Base-by-base conservation (phyloP, 2,113 vertebrate genomes). In the Phalacrocorax pelagicus region DNA sequence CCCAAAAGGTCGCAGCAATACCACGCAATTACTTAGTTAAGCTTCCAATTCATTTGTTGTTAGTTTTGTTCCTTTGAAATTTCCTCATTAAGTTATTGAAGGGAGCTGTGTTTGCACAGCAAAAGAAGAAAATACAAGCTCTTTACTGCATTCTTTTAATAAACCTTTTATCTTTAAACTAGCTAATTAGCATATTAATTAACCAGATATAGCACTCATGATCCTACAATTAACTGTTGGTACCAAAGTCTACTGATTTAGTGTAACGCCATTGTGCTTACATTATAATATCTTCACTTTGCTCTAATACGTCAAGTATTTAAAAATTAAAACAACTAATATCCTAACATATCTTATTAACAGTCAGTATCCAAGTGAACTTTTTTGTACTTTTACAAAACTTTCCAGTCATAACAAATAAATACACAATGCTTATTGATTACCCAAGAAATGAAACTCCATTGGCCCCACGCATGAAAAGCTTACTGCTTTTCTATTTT, bases 101-200 rank as follows among this genome's bases (percentile, higher is more conserved):
- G 57, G 62, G 30, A 96, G 58, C 87, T 38, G 23, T 89, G 73
- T 94, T 96, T 97, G 93, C 81, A 80, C 54, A 96, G 91, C 40
- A 75, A 70, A 90, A 87, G 62, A 95, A 70, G 94, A 94, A 94
- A 95, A 95, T 40, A 87, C 47, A 87, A 92, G 66, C 62, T 94
- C 84, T 92, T 94, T 75, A 69, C 22, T 87, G 62, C 73, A 72
- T 91, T 82, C 77, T 80, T 94, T 92, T 81, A 90, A 93, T 80
- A 67, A 7, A 4, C 16, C 44, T 93, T 96, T 96, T 95, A 94
- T 94, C 94, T 88, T 86, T 93, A 88, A 88, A 88, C 55, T 59
- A 75, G 36, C 8, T 69, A 87, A 96, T 96, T 96, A 95, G 54
- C 93, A 96, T 95, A 95, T 93, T 96, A 96, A 96, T 94, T 96